Base-by-base conservation (phyloP, 2,888 invertebrate genomes). In the Phalera bucephala region DNA sequence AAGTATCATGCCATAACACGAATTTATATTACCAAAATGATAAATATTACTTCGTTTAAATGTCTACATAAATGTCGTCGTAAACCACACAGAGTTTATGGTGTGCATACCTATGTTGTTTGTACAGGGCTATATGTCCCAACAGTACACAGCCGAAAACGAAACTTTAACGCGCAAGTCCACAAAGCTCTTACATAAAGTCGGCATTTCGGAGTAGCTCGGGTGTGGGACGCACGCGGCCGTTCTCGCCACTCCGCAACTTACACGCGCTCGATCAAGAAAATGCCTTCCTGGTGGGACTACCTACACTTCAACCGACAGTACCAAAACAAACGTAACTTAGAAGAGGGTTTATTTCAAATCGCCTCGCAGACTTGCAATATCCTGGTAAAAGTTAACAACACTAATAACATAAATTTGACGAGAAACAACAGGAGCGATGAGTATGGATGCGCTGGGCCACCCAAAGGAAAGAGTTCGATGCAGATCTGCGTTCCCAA, bases 291-390 rank as follows among this genome's bases (percentile, higher is more conserved):
- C 33, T 90, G 92, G 78, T 93, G 92, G 92, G 92, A 93, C 69
- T 91, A 91, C 63, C 82, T 92, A 39, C 86, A 85, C 48, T 82
- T 90, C 56, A 90, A 88, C 49, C 60, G 89, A 27, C 83, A 81
- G 56, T 89, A 90, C 53, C 78, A 88, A 36, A 91, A 91, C 55
- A 91, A 91, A 54, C 88, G 92, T 33, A 94, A 94, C 73, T 76
- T 95, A 49, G 94, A 94, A 64, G 94, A 94, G 64, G 95, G 95
- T 3, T 85, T 95, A 19, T 94, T 94, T 68, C 94, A 94, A 87
- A 95, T 95, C 52, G 94, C 94, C 2, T 94, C 94, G 8, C 95
- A 95, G 73, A 94, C 95, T 37, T 95, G 94, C 66, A 94, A 94
- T 71, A 93, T 95, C 51, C 82, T 95, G 44, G 94, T 95, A 37